Percentiles rank a stretch among this genome's conserved stretches.
phyloP scores from a whole-genome alignment of 2,113 vertebrate genomes.

The Mohoua ochrocephala region DNA sequence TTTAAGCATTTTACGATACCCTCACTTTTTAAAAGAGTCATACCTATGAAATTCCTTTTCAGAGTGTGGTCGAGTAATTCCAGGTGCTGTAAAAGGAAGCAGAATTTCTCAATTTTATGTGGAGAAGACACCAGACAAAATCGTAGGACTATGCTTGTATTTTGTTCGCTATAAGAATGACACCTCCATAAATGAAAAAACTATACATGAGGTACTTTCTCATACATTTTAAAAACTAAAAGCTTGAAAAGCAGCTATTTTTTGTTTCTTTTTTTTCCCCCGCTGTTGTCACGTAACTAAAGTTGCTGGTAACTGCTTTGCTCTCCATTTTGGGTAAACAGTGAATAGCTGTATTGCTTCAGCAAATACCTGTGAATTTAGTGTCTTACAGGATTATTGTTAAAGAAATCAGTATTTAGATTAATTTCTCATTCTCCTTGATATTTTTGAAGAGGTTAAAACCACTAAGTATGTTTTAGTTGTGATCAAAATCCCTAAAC shows the following conservation, averaged over 20 bases:
- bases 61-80: slow-evolving; percentile 78
- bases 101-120: slow-evolving; percentile 74
- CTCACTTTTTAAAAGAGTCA: not conserved
- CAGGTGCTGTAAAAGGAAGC: slow-evolving; percentile 63
- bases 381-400: not conserved
- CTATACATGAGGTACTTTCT: slow-evolving; percentile 74
- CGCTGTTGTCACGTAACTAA: not conserved
- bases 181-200: slow-evolving; percentile 65
- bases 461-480: not conserved
- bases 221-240: not conserved
- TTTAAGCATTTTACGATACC: not conserved
- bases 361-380: not conserved
- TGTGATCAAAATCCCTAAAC: not conserved
- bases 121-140: slow-evolving; percentile 57
- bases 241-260: not conserved
- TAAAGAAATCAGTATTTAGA: not conserved
- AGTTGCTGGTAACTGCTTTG: not conserved
- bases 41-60: slow-evolving; percentile 37
- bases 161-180: slow-evolving; percentile 75
- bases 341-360: not conserved
- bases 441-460: not conserved
- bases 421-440: not conserved
- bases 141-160: slow-evolving; percentile 73
- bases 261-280: not conserved
- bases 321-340: not conserved